Conservation (phyloP, 2,113 vertebrate genomes). For the Syngnathus typhle region DNA sequence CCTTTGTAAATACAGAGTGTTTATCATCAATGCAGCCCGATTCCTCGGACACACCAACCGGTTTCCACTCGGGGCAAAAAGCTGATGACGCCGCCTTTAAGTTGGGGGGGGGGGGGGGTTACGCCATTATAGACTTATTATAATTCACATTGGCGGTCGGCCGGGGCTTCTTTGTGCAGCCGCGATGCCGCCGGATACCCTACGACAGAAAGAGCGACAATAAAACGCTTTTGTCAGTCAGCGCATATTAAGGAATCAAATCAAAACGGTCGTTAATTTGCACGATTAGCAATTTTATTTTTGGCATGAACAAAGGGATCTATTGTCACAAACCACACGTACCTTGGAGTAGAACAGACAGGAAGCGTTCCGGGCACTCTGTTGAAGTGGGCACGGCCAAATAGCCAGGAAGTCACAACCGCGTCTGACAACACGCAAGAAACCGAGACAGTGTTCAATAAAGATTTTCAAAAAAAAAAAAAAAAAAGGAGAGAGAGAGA, state of each 20-base stretch:
- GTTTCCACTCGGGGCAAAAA: constrained; percentile 1
- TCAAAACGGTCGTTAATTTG: not conserved
- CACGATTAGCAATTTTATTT: not conserved
- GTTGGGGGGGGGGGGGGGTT: constrained; percentile 15
- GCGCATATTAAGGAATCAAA: too few species aligned
- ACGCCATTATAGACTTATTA: constrained; percentile 20
- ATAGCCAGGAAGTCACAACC: fast-evolving
- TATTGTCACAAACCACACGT: not conserved
- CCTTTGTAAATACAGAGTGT: constrained; percentile 35
- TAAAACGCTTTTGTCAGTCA: not conserved
- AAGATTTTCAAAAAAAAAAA: too few species aligned
- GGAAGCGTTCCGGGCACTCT: not conserved
- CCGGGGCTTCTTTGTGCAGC: not conserved
- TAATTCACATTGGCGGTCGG: not conserved
- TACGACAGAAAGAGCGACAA: not conserved
- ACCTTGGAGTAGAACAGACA: not conserved
- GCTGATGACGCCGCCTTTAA: constrained; percentile 1
- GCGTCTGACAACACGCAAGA: constrained; percentile 19
- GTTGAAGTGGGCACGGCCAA: not conserved
- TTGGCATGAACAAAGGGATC: not conserved
- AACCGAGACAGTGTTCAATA: not conserved
- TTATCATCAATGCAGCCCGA: not conserved
- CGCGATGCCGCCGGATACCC: not conserved
- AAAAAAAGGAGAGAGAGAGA: too few species aligned
- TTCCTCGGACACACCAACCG: constrained; percentile 2